Evolutionary conservation across 2,797 vertebrate species (phyloP).

Genomic region (Darevskia mixta): DNA sequence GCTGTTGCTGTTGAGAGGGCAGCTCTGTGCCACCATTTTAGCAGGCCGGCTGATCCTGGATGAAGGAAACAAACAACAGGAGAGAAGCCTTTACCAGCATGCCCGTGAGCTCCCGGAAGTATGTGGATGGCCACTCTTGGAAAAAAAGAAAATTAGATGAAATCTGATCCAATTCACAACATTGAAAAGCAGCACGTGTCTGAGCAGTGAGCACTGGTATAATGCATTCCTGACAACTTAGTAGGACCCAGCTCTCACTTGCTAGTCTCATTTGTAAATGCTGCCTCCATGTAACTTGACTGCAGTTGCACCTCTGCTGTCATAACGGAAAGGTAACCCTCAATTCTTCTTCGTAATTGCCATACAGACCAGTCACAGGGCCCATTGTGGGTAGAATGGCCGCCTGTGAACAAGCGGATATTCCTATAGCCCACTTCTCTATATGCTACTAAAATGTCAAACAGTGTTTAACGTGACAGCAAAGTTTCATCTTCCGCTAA

Average conservation of each 20-base stretch:
- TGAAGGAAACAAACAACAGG: neutral
- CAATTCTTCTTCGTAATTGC: slow-evolving; percentile 70
- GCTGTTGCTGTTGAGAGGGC: no score
- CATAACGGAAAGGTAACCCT: slow-evolving; percentile 61
- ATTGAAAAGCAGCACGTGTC: neutral
- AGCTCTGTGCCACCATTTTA: no score
- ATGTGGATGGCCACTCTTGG: neutral
- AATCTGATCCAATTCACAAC: neutral
- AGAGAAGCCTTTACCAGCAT: neutral
- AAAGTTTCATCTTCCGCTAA: slow-evolving; percentile 62
- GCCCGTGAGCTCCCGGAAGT: neutral
- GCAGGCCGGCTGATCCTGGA: neutral
- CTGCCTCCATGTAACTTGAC: slow-evolving; percentile 67
- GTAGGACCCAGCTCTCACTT: neutral
- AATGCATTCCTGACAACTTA: neutral
- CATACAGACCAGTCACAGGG: slow-evolving; percentile 57
- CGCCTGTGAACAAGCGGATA: slow-evolving; percentile 53
- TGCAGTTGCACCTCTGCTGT: slow-evolving; percentile 52
- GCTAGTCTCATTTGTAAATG: slow-evolving; percentile 65
- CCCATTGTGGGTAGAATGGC: slow-evolving; percentile 46
- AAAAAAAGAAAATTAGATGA: slow-evolving; percentile 10
- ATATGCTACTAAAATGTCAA: slow-evolving; percentile 52
- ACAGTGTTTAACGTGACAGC: slow-evolving; percentile 67
- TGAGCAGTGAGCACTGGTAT: neutral
- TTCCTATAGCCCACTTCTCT: slow-evolving; percentile 58